Evolutionary conservation across 2,113 vertebrate genomes (phyloP).

Genomic region (Notothenia rossii): DNA sequence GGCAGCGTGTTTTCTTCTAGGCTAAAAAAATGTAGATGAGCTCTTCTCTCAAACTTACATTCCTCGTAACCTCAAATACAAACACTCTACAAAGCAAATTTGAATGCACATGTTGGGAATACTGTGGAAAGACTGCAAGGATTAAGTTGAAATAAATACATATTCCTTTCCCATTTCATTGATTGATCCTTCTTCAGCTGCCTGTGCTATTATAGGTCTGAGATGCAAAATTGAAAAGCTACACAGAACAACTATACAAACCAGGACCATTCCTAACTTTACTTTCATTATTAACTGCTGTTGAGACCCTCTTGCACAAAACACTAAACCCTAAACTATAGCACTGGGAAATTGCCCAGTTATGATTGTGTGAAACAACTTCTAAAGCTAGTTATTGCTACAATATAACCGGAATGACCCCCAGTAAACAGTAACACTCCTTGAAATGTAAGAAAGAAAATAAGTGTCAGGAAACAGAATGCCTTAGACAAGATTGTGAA

Average conservation of each 20-base stretch:
- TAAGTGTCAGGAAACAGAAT: neutral
- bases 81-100: neutral
- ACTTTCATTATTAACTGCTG: neutral
- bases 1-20: neutral
- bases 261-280: neutral
- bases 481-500: slow-evolving; percentile 14
- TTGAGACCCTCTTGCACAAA: neutral
- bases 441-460: neutral
- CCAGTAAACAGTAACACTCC: neutral
- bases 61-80: neutral
- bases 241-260: neutral
- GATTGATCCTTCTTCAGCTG: neutral
- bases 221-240: neutral
- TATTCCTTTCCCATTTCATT: neutral
- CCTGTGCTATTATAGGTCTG: neutral
- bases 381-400: neutral
- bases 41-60: neutral
- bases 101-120: neutral
- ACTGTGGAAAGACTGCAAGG: neutral
- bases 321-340: neutral
- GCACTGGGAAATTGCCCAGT: neutral
- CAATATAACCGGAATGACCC: neutral
- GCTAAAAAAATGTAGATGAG: neutral
- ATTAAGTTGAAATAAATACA: neutral
- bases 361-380: neutral